Conservation (phyloP, 2,888 invertebrate genomes). For the Sipunculus nudus region DNA sequence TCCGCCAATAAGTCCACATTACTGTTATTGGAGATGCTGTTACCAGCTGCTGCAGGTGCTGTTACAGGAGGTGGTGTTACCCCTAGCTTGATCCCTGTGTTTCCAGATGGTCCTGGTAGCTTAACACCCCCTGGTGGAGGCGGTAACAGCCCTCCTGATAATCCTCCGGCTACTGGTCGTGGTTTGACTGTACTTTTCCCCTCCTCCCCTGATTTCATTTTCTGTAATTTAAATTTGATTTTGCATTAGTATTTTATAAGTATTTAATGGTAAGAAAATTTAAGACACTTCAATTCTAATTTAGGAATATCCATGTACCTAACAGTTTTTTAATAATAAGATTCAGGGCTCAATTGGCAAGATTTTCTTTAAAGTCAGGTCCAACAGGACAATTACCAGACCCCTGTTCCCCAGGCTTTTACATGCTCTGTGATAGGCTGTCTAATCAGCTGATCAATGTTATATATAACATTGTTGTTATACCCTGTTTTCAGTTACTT, state of each 20-base stretch:
- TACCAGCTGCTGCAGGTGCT: constrained; percentile 11
- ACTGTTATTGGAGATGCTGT: constrained; percentile 20
- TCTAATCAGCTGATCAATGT: too few species aligned
- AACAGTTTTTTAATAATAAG: too few species aligned
- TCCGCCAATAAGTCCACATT: constrained; percentile 45
- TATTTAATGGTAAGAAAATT: neutral
- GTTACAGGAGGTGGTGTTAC: neutral
- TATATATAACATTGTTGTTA: too few species aligned
- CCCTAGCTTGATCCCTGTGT: neutral
- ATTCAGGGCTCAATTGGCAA: too few species aligned
- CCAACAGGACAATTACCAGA: too few species aligned
- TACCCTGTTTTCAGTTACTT: too few species aligned
- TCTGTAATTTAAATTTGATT: constrained; percentile 39
- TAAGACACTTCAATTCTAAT: too few species aligned
- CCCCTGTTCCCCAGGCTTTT: too few species aligned
- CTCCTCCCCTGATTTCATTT: constrained; percentile 40
- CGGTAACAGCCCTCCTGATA: constrained; percentile 70
- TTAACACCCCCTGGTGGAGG: constrained; percentile 87
- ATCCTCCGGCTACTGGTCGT: constrained; percentile 72
- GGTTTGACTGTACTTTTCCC: constrained; percentile 69
- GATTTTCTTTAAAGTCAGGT: too few species aligned
- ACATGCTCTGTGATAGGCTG: too few species aligned
- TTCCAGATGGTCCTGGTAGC: constrained; percentile 71
- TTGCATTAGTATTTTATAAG: neutral
- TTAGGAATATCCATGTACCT: too few species aligned